Evolutionary conservation across 2,797 vertebrate species (phyloP).

Genomic region (Moxostoma hubbsi): DNA sequence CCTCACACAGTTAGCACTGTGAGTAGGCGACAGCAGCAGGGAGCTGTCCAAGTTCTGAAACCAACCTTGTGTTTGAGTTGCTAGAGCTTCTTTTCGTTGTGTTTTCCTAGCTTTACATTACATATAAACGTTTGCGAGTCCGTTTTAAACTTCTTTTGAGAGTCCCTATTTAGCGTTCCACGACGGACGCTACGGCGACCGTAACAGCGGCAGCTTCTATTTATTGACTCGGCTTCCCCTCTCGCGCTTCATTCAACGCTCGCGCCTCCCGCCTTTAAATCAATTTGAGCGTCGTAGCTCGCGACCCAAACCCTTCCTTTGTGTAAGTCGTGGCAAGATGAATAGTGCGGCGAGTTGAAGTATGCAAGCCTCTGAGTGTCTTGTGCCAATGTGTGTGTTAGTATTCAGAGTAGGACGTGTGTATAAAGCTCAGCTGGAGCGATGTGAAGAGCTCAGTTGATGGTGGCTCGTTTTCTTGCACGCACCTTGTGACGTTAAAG

Average conservation of each 20-base stretch:
- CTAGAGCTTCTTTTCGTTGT: slow-evolving; percentile 11
- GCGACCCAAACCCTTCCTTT: not conserved
- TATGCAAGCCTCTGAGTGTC: too few species aligned
- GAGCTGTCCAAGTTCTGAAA: slow-evolving; percentile 84
- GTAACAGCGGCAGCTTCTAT: slow-evolving; percentile 42
- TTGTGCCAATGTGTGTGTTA: not conserved
- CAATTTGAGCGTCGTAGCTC: not conserved
- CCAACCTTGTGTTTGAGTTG: slow-evolving; percentile 13
- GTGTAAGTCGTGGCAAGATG: not conserved
- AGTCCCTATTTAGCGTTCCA: not conserved
- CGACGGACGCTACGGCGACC: slow-evolving; percentile 15
- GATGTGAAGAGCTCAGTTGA: slow-evolving; percentile 33
- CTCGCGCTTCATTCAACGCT: slow-evolving; percentile 2
- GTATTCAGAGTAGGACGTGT: slow-evolving; percentile 7
- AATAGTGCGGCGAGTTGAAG: too few species aligned
- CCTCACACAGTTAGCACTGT: not conserved
- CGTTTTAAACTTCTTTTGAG: not conserved
- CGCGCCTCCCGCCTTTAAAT: slow-evolving; percentile 23
- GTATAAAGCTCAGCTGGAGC: not conserved
- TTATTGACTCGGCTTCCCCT: slow-evolving; percentile 27
- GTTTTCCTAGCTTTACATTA: not conserved
- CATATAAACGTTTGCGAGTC: not conserved
- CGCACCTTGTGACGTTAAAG: slow-evolving; percentile 50
- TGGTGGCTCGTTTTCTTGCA: slow-evolving; percentile 41
- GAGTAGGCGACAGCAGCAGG: slow-evolving; percentile 47